A percentile compares a stretch with the other conserved stretches of the same genome.
These are phyloP conservation scores for Teinopalpus imperialis DNA, from an alignment of 2,888 invertebrate genomes.

Conservation along the genomic window DNA sequence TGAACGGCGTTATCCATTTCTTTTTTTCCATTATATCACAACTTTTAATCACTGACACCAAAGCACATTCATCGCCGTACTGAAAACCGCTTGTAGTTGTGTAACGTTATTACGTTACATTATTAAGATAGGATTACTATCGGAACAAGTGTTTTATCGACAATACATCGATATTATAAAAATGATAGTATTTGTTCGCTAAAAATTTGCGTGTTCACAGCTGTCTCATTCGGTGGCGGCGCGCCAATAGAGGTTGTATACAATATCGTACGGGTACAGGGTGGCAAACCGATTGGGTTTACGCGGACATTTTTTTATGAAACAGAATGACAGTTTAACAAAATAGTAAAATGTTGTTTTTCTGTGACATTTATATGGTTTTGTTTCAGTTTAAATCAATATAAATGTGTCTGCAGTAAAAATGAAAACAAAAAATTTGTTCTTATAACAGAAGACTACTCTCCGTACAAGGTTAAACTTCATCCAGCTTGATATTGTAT, in stretches of 20 bases:
- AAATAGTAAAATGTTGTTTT: background rate
- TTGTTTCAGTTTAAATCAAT: no score
- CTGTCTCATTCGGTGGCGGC: slow-evolving; percentile 3
- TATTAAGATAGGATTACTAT: background rate
- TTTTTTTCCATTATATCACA: slow-evolving; percentile 31
- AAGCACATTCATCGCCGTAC: background rate
- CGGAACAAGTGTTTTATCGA: background rate
- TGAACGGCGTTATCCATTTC: slow-evolving; percentile 41
- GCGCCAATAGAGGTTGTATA: background rate
- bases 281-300: background rate
- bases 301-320: background rate
- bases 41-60: background rate
- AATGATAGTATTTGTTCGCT: background rate
- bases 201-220: background rate
- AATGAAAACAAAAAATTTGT: no score
- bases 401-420: no score
- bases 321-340: background rate
- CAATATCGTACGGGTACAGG: background rate
- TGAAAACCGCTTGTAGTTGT: background rate
- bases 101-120: background rate
- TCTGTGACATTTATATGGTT: no score
- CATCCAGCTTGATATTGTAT: no score
- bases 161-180: background rate
- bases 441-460: no score
- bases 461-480: no score